Evolutionary conservation across 1,140 invertebrate species (phyloP), one percentile per base, ranked within the genome.

Genomic region (Musca vetustissima): DNA sequence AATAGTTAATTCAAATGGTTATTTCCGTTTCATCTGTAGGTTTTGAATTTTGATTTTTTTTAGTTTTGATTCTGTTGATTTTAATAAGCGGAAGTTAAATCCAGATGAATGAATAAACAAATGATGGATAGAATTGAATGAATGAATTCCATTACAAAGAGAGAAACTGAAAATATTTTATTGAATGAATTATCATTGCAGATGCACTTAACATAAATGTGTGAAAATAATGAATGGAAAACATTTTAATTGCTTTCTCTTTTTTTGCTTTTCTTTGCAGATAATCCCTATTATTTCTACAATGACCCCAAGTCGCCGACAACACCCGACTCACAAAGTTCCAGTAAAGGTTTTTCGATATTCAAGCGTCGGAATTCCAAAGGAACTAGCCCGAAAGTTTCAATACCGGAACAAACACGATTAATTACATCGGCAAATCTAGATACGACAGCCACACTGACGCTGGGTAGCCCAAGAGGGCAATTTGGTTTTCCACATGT

Each of bases 391-490:
- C 79, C 79, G 7, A 72, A 76, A 7, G 74, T 76, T 1, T 21
- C 74, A 43, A 69, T 72, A 64, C 75, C 77, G 68, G 77, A 79
- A 70, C 76, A 77, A 69, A 77, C 71, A 73, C 78, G 79, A n/a
- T 75, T 79, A 70, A 81, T 81, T 66, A 81, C 78, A 70, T 81
- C 79, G 55, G 79, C 79, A 65, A 81, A 81, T 74, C 72, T 81
- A 55, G 78, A 79, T 70, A 71, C 74, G 21, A 76, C 80, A 50
- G 79, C 79, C 36, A 76, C 76, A 22, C 76, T 78, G 71, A 76
- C 77, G 15, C 70, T 81, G 47, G 79, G 79, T 24, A 81, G 79
- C 61, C 79, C 79, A 21, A 73, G 79, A 24, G 79, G 79, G 69
- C 81, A 79, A 71, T 80, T 81, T 64, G 79, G 79, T 69, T 78